Base-by-base conservation (phyloP, 1,140 invertebrate species). In the Colletes gigas region DNA sequence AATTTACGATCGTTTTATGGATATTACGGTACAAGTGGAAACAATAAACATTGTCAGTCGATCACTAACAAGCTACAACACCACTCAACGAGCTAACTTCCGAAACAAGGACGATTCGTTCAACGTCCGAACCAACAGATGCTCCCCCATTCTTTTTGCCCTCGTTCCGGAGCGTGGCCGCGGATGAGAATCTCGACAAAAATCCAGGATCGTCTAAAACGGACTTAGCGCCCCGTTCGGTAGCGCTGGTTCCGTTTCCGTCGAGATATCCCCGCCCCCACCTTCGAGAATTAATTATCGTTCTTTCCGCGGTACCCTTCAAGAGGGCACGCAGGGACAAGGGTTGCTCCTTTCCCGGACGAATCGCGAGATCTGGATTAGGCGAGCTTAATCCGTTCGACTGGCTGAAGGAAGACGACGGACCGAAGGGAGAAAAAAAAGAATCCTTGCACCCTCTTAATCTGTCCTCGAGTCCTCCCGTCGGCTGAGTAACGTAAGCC, bases 401-500 rank as follows among this genome's bases (percentile, higher is more conserved):
- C 87, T 70, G 72, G 76, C 17, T 4, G 54, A 63, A 60, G 39
- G 59, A 74, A 41, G 65, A 67, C 50, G 62, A 21, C 44, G 41
- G 65, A 21, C 66, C 71, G 21, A 39, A 19, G 67, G 52, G 12
- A 81, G 88, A 90, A 88, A 71, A 89, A 88, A 90, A 88, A 71
- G 89, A 88, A 81, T 73, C 67, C 81, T 91, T 75, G 85, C 91
- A 91, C 89, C 92, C 92, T 91, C 91, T 92, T 93, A 93, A 93
- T 93, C 91, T 89, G 83, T 86, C 81, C 80, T 88, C 86, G 81
- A 89, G 83, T 89, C 88, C 71, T 69, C 77, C 81, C 75, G 41
- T 71, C 65, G 78, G 79, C 71, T 62, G 82, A 88, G 85, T 84
- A 79, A 84, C 83, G 88, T 93, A 92, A 92, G 88, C 89, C 89